Conservation (phyloP, 2,888 invertebrate genomes). For the Acrobeloides nanus region DNA sequence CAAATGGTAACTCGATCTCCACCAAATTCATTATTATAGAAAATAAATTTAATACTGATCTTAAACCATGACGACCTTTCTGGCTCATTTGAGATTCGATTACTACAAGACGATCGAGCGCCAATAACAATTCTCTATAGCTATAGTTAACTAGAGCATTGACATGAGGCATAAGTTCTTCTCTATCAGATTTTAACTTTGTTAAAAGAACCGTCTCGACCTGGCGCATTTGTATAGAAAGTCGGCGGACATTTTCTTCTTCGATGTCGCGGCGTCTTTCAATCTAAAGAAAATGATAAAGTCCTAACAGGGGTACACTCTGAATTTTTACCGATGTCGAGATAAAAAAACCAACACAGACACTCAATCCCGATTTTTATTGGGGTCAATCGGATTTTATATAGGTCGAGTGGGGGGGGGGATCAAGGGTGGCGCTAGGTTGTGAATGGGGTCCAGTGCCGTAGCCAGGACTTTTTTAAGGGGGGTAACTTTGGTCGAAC, state of each 20-base stretch:
- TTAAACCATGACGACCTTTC: conserved; percentile 9
- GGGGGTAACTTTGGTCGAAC: too few species aligned
- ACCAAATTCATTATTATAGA: conserved; percentile 17
- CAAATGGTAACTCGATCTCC: conserved; percentile 25
- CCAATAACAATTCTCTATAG: conserved; percentile 24
- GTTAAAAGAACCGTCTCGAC: conserved; percentile 28
- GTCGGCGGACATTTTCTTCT: conserved; percentile 12
- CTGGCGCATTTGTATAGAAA: conserved; percentile 32
- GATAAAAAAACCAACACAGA: background rate
- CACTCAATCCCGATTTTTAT: too few species aligned
- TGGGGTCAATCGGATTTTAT: too few species aligned
- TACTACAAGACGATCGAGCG: conserved; percentile 19
- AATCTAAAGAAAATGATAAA: conserved; percentile 13
- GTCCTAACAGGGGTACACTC: background rate
- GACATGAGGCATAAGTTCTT: conserved; percentile 13
- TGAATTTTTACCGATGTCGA: background rate
- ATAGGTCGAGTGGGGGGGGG: too few species aligned
- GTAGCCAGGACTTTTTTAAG: too few species aligned
- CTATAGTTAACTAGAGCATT: conserved; percentile 25
- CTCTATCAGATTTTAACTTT: conserved; percentile 23
- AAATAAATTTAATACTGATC: conserved; percentile 24
- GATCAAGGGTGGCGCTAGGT: too few species aligned
- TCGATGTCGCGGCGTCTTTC: conserved; percentile 14
- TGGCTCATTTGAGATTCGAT: conserved; percentile 13
- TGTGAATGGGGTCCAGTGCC: too few species aligned